phyloP scores from a whole-genome alignment of 92 coral and sea anemone genomes.

The Porites lobata region DNA sequence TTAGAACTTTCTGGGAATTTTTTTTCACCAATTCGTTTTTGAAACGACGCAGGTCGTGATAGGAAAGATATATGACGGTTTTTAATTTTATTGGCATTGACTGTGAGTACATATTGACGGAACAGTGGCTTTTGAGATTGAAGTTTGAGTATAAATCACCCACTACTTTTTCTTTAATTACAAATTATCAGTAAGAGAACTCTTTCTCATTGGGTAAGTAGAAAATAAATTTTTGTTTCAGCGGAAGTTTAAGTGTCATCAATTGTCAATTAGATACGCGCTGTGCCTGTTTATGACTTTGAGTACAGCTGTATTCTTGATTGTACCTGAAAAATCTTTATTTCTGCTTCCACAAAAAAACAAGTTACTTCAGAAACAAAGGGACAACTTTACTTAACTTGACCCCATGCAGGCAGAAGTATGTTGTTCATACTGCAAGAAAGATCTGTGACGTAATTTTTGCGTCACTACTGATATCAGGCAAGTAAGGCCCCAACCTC shows the following conservation, averaged over 20 bases:
- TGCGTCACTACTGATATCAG: no score
- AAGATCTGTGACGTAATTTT: no score
- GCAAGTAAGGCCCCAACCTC: no score
- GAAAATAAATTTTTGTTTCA: not conserved
- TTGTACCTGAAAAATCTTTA: no score
- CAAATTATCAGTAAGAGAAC: not conserved
- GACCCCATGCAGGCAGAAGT: no score
- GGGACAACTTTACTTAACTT: no score
- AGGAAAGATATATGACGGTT: not conserved
- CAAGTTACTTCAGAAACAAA: no score
- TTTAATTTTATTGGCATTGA: not conserved
- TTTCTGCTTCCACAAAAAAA: no score
- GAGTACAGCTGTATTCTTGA: not conserved
- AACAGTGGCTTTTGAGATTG: not conserved
- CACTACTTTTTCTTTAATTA: not conserved
- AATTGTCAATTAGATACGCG: not conserved
- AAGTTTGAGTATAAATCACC: not conserved
- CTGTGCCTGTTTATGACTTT: not conserved
- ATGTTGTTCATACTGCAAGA: no score
- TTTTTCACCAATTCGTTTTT: not conserved
- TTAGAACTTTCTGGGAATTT: not conserved
- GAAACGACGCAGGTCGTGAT: not conserved
- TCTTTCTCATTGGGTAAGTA: constrained; percentile 1
- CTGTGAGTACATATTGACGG: not conserved
- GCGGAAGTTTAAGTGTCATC: not conserved